phyloP scores from a whole-genome alignment of 2,797 vertebrate species.

The Phataginus tetradactyla region DNA sequence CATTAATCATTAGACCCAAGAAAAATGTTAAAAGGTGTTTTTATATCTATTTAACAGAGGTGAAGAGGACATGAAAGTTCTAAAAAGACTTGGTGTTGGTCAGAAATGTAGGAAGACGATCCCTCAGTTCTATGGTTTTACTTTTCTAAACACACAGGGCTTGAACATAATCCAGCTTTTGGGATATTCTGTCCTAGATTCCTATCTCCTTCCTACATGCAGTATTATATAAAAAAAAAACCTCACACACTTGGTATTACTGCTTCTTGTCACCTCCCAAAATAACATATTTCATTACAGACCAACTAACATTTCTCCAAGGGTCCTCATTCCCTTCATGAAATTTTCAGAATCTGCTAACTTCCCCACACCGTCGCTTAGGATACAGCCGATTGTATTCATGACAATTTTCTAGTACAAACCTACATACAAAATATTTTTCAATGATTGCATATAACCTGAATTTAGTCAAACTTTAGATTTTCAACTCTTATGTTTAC shows the following conservation, averaged over 20 bases:
- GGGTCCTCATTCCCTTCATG: neutral
- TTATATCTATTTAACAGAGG: neutral
- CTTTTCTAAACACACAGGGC: neutral
- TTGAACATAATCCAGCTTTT: neutral
- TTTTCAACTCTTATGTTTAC: conserved; percentile 26
- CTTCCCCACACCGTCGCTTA: neutral
- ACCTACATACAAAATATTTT: conserved; percentile 6
- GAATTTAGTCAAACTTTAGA: neutral
- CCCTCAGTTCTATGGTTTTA: neutral
- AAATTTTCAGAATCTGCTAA: neutral
- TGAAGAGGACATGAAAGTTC: neutral
- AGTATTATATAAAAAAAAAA: neutral
- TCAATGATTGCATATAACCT: conserved; percentile 28
- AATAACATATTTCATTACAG: neutral
- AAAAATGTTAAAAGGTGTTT: neutral
- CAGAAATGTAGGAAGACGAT: neutral
- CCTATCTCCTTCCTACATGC: neutral
- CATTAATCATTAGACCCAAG: neutral
- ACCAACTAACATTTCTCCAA: neutral
- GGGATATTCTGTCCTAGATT: neutral
- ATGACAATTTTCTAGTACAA: conserved; percentile 16
- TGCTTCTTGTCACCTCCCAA: neutral
- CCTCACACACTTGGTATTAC: neutral
- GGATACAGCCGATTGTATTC: neutral
- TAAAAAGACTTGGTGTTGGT: neutral